phyloP scores from a whole-genome alignment of 2,797 vertebrate species.

The Fringilla coelebs region DNA sequence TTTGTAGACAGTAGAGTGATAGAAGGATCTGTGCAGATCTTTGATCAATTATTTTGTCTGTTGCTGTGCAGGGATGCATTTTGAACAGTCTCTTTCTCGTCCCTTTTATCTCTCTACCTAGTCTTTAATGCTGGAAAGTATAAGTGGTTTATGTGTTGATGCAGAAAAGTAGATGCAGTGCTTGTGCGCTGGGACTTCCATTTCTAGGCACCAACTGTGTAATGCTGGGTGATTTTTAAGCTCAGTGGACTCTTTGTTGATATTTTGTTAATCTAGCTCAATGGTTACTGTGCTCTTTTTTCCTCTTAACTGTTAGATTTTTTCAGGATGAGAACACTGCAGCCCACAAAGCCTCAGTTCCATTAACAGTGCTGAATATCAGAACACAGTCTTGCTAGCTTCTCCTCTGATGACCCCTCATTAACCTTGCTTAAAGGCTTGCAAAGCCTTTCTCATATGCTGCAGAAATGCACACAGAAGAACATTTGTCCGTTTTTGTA shows the following conservation, averaged over 20 bases:
- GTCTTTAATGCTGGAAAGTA: neutral
- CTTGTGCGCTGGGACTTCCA: neutral
- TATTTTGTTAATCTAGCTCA: conserved; percentile 35
- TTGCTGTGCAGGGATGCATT: neutral
- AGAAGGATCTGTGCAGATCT: neutral
- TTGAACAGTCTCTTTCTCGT: neutral
- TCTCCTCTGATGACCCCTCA: conserved; percentile 58
- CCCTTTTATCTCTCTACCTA: neutral
- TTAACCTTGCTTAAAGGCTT: conserved; percentile 53
- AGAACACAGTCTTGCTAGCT: neutral
- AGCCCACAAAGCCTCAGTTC: conserved; percentile 35
- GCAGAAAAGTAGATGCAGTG: neutral
- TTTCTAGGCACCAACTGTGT: neutral
- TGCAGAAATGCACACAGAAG: conserved; percentile 50
- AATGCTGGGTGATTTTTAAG: conserved; percentile 1
- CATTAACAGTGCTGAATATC: conserved; percentile 36
- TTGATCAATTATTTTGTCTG: neutral
- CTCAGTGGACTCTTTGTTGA: conserved; percentile 47
- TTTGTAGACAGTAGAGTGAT: neutral
- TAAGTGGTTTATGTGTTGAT: neutral
- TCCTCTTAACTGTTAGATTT: conserved; percentile 35
- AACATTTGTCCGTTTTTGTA: conserved; percentile 49
- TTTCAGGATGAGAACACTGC: conserved; percentile 64
- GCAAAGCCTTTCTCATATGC: conserved; percentile 33
- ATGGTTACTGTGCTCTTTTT: conserved; percentile 30